Conservation (phyloP, 2,888 invertebrate genomes). For the Holacanthella duospinosa region DNA sequence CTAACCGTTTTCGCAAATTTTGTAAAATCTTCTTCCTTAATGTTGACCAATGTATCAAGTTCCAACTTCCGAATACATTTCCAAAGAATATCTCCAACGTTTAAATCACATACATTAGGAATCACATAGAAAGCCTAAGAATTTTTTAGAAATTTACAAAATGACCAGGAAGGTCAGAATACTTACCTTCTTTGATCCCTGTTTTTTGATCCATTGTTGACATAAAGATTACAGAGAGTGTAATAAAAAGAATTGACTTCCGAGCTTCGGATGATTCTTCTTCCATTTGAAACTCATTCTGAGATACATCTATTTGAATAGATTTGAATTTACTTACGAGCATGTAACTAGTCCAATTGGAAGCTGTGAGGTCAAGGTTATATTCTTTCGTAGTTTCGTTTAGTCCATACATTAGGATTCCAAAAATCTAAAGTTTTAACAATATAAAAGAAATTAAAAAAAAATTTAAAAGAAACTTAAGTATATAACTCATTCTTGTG, state of each 20-base stretch:
- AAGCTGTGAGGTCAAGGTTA: background rate
- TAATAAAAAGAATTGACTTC: background rate
- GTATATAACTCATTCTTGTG: background rate
- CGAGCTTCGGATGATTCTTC: background rate
- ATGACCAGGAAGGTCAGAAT: too few relatives aligned
- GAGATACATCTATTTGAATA: background rate
- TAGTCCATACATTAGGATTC: background rate
- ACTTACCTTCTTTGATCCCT: background rate
- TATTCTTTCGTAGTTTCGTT: background rate
- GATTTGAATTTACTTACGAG: background rate
- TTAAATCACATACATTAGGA: too few relatives aligned
- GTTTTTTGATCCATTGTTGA: background rate
- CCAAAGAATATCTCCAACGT: background rate
- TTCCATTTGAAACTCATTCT: background rate
- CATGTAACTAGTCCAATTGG: background rate
- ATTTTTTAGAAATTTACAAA: too few relatives aligned
- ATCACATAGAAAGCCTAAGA: too few relatives aligned
- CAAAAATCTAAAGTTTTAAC: background rate
- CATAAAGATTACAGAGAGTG: background rate
- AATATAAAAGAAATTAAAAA: background rate
- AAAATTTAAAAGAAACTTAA: background rate
- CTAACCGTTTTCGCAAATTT: conserved; percentile 10
- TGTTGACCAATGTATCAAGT: background rate
- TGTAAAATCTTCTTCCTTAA: background rate
- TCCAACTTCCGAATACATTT: background rate